These are phyloP conservation scores for Anomalospiza imberbis DNA, from an alignment of 2,797 vertebrate species.

Conservation along the genomic window DNA sequence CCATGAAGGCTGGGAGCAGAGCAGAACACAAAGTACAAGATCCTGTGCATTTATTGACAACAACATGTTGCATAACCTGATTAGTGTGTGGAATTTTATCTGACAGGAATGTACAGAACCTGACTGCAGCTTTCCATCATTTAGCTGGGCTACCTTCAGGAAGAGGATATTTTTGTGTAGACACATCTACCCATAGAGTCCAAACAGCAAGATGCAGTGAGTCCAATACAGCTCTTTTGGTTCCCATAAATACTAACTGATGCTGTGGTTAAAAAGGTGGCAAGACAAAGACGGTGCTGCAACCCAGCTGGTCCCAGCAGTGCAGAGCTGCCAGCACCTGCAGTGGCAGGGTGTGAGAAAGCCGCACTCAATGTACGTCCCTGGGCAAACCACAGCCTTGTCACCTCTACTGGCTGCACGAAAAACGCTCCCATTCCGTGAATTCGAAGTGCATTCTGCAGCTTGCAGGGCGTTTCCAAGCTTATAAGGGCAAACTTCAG, in stretches of 20 bases:
- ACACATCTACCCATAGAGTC: background rate
- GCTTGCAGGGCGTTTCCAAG: background rate
- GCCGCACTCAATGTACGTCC: rapidly evolving
- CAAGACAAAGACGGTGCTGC: background rate
- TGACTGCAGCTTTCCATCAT: background rate
- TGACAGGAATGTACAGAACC: background rate
- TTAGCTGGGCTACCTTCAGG: background rate
- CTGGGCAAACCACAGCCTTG: background rate
- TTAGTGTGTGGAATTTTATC: background rate
- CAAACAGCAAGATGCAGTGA: rapidly evolving
- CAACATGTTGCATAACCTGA: background rate
- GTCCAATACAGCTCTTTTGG: background rate
- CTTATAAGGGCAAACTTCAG: background rate
- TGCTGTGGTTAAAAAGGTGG: background rate
- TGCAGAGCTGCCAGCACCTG: background rate
- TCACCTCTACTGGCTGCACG: background rate
- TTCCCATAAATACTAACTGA: background rate
- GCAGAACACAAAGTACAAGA: background rate
- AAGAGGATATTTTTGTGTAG: background rate
- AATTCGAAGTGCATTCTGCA: background rate
- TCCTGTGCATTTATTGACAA: background rate
- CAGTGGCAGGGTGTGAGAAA: background rate
- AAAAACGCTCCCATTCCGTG: background rate
- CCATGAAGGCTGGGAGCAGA: rapidly evolving
- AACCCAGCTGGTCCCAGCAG: background rate